phyloP scores from a whole-genome alignment of 2,113 vertebrate genomes.

The Lanius ludovicianus region DNA sequence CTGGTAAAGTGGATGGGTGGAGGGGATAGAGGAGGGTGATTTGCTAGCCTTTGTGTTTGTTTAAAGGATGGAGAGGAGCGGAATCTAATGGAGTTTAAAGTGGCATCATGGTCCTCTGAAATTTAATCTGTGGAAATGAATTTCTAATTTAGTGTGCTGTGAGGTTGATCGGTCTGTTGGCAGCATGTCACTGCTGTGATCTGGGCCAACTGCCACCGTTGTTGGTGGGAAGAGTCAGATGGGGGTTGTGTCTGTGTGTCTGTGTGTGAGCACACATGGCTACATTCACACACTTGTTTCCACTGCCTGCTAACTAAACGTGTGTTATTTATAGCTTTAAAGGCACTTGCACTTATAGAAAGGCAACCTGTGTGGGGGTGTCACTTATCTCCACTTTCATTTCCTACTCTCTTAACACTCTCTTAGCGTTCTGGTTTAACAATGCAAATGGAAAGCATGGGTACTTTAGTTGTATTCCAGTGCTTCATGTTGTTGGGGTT shows the following conservation, averaged over 20 bases:
- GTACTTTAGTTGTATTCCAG: not conserved
- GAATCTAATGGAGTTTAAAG: slow-evolving; percentile 25
- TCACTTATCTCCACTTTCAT: not conserved
- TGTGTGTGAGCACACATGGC: slow-evolving; percentile 44
- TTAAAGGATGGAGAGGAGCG: not conserved
- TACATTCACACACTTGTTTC: slow-evolving; percentile 41
- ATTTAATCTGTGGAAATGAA: slow-evolving; percentile 40
- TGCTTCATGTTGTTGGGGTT: not conserved
- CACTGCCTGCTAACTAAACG: slow-evolving; percentile 54
- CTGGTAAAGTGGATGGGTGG: not conserved
- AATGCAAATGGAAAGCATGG: not conserved
- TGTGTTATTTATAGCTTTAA: slow-evolving; percentile 50
- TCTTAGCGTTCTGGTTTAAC: not conserved
- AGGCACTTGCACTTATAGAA: not conserved
- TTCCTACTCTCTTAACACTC: not conserved
- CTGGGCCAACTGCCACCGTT: slow-evolving; percentile 51
- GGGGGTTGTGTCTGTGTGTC: not conserved
- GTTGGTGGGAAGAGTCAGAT: slow-evolving; percentile 59
- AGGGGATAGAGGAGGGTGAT: not conserved
- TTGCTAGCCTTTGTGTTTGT: not conserved
- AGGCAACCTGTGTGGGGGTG: not conserved
- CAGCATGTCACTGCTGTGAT: slow-evolving; percentile 43
- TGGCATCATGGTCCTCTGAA: not conserved
- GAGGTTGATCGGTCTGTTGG: slow-evolving; percentile 50
- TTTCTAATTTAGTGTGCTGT: slow-evolving; percentile 42